Percentiles rank a stretch among this genome's conserved stretches.
Evolutionary conservation across 23 tunicate species (phyloP).

Genomic region (Phallusia fumigata): DNA sequence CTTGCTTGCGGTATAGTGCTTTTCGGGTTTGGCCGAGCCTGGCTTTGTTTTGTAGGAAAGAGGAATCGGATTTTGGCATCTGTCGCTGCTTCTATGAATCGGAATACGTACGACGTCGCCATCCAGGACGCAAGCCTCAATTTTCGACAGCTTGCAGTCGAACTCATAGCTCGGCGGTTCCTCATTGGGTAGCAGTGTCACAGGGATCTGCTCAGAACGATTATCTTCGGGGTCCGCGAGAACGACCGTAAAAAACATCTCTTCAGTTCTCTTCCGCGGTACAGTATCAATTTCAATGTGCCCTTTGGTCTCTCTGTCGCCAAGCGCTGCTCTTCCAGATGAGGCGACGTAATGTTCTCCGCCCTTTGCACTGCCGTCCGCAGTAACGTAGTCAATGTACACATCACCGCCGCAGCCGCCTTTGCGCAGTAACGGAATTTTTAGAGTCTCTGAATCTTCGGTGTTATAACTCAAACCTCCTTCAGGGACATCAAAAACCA

Average conservation of each 20-base stretch:
- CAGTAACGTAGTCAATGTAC: not conserved
- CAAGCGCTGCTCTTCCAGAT: slow-evolving; percentile 21
- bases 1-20: slow-evolving; percentile 36
- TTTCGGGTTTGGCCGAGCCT: slow-evolving; percentile 47
- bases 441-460: not conserved
- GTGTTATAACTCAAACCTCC: not conserved
- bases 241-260: slow-evolving; percentile 41
- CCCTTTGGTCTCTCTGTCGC: slow-evolving; percentile 18
- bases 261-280: not conserved
- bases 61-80: slow-evolving; percentile 12
- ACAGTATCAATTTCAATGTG: slow-evolving; percentile 33
- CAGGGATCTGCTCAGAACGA: not conserved
- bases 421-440: slow-evolving; percentile 5
- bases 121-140: slow-evolving; percentile 9
- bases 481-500: not conserved
- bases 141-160: not conserved
- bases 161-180: slow-evolving; percentile 8
- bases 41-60: slow-evolving; percentile 17
- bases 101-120: slow-evolving; percentile 26
- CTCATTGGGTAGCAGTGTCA: not conserved
- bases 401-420: slow-evolving; percentile 30
- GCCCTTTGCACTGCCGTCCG: slow-evolving; percentile 36
- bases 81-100: slow-evolving; percentile 6
- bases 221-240: slow-evolving; percentile 26
- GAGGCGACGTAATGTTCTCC: slow-evolving; percentile 30